Percentiles rank a stretch among this genome's conserved stretches.
These are phyloP conservation scores for Ammodytes marinus DNA, from an alignment of 2,113 vertebrate genomes.

Conservation along the genomic window DNA sequence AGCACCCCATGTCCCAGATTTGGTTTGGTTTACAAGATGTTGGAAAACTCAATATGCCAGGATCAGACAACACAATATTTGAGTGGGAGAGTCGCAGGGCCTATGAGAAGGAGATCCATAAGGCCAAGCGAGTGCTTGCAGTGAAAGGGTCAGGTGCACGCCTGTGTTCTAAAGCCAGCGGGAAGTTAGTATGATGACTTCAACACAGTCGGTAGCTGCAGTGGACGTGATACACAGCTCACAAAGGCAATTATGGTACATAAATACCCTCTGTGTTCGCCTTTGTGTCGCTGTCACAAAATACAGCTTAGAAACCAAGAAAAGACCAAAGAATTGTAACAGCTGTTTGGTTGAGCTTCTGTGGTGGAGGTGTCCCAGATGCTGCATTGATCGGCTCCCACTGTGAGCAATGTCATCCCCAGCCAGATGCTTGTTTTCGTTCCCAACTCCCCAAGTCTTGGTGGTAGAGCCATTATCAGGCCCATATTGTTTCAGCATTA, in stretches of 20 bases:
- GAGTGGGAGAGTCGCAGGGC: background rate
- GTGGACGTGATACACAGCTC: background rate
- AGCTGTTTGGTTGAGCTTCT: background rate
- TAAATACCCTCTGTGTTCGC: background rate
- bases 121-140: background rate
- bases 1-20: background rate
- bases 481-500: background rate
- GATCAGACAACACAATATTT: background rate
- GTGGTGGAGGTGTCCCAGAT: background rate
- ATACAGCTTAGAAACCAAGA: background rate
- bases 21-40: background rate
- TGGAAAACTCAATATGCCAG: background rate
- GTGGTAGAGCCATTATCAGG: background rate
- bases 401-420: background rate
- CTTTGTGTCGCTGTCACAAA: background rate
- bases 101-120: background rate
- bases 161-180: background rate
- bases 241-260: conserved; percentile 1
- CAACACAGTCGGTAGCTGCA: background rate
- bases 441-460: background rate
- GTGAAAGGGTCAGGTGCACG: background rate
- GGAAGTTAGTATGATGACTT: background rate
- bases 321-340: background rate
- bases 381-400: background rate
- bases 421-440: too few relatives aligned